These are phyloP conservation scores for Zaprionus camerounensis DNA, from an alignment of 1,140 invertebrate species.

Conservation along the genomic window DNA sequence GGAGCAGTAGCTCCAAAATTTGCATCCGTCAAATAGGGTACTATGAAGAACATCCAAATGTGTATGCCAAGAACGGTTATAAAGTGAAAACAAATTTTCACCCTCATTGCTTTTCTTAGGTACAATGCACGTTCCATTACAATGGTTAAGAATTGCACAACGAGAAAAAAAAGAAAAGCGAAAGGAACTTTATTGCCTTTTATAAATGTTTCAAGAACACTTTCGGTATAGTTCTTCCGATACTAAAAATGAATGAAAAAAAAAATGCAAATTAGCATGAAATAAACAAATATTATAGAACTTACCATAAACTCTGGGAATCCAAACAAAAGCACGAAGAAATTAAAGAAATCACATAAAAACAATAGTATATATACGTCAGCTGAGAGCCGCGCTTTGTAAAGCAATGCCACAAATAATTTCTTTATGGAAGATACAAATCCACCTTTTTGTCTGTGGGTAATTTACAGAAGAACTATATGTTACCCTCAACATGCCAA, in stretches of 20 bases:
- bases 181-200: constrained; percentile 97
- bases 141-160: constrained; percentile 96
- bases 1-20: constrained; percentile 93
- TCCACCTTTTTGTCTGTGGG: constrained; percentile 51
- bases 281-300: constrained; percentile 27
- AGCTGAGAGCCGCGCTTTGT: constrained; percentile 90
- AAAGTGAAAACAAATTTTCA: constrained; percentile 97
- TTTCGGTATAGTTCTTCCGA: constrained; percentile 88
- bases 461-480: not conserved
- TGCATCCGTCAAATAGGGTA: constrained; percentile 96
- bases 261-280: not conserved
- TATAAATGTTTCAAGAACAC: constrained; percentile 91
- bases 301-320: constrained; percentile 96
- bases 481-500: no score
- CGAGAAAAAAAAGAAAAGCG: constrained; percentile 97
- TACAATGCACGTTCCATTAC: constrained; percentile 97
- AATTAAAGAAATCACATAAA: constrained; percentile 98
- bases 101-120: constrained; percentile 95
- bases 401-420: constrained; percentile 91
- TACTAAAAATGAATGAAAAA: constrained; percentile 86
- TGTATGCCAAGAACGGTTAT: constrained; percentile 95
- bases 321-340: constrained; percentile 97
- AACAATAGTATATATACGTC: constrained; percentile 99
- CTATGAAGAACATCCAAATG: constrained; percentile 98
- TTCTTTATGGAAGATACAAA: constrained; percentile 48